These are phyloP conservation scores for Stegostoma tigrinum DNA, from an alignment of 2,113 vertebrate species.

Conservation along the genomic window DNA sequence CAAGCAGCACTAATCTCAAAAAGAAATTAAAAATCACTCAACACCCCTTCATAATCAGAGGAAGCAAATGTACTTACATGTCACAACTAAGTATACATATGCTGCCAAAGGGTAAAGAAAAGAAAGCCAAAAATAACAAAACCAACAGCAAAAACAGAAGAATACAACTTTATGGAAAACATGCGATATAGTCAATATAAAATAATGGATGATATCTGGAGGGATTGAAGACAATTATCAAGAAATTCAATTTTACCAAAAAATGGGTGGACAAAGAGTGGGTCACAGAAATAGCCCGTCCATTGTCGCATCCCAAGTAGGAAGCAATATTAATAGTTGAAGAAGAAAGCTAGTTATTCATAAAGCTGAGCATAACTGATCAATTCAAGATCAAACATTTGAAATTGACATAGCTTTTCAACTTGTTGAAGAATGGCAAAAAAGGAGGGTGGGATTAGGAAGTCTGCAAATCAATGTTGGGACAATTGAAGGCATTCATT, in stretches of 20 bases:
- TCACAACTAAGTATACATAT: too few species aligned
- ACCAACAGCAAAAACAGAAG: background rate
- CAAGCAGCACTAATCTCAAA: background rate
- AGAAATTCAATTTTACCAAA: background rate
- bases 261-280: background rate
- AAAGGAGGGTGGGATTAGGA: conserved; percentile 80
- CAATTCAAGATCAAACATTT: conserved; percentile 85
- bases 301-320: background rate
- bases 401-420: conserved; percentile 80
- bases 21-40: background rate
- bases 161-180: background rate
- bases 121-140: background rate
- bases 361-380: conserved; percentile 78
- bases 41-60: background rate
- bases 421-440: conserved; percentile 84
- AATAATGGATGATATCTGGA: background rate
- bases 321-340: conserved; percentile 48
- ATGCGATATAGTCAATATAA: background rate
- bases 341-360: conserved; percentile 70
- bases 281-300: background rate
- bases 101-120: background rate
- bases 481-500: background rate
- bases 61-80: background rate
- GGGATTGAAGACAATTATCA: background rate
- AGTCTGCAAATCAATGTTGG: conserved; percentile 85